Conservation (phyloP, 2,888 invertebrate genomes). For the Drosophila maculinotata region DNA sequence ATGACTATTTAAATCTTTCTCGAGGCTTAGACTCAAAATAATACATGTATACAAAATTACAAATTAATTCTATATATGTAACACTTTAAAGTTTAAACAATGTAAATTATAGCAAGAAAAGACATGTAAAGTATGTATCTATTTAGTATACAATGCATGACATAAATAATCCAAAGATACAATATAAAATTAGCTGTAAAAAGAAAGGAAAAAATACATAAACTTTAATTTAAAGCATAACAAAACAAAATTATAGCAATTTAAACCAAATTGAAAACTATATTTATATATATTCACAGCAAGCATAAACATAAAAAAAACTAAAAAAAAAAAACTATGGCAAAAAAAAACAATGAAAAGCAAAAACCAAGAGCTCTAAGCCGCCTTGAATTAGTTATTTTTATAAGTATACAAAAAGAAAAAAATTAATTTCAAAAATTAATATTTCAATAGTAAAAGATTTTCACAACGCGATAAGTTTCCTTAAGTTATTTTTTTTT, state of each 20-base stretch:
- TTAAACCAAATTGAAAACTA: constrained; percentile 62
- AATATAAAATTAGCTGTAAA: constrained; percentile 67
- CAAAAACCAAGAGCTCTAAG: constrained; percentile 78
- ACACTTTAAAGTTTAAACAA: constrained; percentile 52
- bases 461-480: constrained; percentile 39
- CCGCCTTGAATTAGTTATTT: constrained; percentile 80
- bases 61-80: constrained; percentile 48
- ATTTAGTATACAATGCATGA: constrained; percentile 66
- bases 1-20: constrained; percentile 50
- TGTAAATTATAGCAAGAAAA: constrained; percentile 54
- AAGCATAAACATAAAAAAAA: constrained; percentile 22
- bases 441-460: constrained; percentile 56
- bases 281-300: constrained; percentile 53
- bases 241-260: constrained; percentile 47
- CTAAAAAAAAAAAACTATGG: constrained; percentile 24
- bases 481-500: constrained; percentile 40
- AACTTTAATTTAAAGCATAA: constrained; percentile 50
- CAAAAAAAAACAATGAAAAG: constrained; percentile 38
- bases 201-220: constrained; percentile 68
- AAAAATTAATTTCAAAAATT: constrained; percentile 63
- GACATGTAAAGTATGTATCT: constrained; percentile 69
- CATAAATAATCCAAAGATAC: constrained; percentile 73
- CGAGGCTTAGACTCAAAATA: constrained; percentile 63
- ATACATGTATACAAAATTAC: constrained; percentile 53
- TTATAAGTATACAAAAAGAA: constrained; percentile 66